Conservation (phyloP, 2,797 vertebrate genomes). For the Gallinago solitaria region DNA sequence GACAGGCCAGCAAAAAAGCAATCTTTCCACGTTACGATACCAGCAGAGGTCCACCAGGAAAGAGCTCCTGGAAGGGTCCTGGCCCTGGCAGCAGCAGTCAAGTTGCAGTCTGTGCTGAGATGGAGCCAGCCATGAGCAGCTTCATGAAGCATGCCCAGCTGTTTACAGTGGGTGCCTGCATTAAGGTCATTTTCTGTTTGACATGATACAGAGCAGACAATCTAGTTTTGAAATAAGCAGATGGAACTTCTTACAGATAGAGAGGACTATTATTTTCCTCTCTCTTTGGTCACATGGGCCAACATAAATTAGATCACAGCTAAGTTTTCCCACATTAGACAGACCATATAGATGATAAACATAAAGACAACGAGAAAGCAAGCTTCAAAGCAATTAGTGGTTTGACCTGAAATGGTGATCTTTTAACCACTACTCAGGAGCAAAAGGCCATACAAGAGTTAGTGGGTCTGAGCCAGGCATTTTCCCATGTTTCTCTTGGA, state of each 20-base stretch:
- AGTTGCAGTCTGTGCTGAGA: background rate
- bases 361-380: background rate
- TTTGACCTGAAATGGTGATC: slow-evolving; percentile 45
- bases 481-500: slow-evolving; percentile 55
- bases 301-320: slow-evolving; percentile 40
- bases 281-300: background rate
- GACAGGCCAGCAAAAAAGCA: background rate
- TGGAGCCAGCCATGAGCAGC: background rate
- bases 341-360: slow-evolving; percentile 38
- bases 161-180: background rate
- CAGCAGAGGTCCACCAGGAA: background rate
- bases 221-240: slow-evolving; percentile 1
- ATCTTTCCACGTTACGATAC: background rate
- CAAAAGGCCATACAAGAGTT: slow-evolving; percentile 15
- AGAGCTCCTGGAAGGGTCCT: background rate
- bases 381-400: slow-evolving; percentile 36
- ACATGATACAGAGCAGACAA: background rate
- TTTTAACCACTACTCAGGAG: slow-evolving; percentile 40
- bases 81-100: background rate
- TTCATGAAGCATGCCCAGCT: background rate
- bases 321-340: slow-evolving; percentile 46
- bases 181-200: background rate
- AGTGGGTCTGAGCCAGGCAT: slow-evolving; percentile 30
- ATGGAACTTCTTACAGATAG: slow-evolving; percentile 29
- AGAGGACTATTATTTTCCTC: background rate